Evolutionary conservation across 2,113 vertebrate species (phyloP).

Genomic region (Oxyruncus cristatus): DNA sequence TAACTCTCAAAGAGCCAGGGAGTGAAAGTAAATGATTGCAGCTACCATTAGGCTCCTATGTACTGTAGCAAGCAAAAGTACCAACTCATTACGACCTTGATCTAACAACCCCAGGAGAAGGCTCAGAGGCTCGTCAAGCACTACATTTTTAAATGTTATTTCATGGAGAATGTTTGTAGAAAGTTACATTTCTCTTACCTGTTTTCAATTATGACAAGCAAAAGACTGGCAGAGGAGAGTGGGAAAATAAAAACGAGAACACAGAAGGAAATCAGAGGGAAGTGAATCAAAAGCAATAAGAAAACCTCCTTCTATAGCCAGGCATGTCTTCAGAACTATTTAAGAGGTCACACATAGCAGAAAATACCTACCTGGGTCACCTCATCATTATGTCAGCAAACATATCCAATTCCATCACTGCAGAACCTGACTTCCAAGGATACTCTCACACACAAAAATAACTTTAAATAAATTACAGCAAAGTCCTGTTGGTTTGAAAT

Average conservation of each 20-base stretch:
- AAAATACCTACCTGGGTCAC: not conserved
- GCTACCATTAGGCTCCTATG: conserved; percentile 11
- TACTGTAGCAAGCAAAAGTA: not conserved
- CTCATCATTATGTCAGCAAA: not conserved
- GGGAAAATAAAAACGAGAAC: not conserved
- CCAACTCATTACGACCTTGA: conserved; percentile 15
- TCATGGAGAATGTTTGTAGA: not conserved
- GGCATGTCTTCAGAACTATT: not conserved
- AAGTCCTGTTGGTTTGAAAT: not conserved
- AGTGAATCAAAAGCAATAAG: not conserved
- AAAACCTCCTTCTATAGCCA: not conserved
- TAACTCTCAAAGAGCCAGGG: conserved; percentile 27
- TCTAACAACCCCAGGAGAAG: not conserved
- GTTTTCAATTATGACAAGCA: not conserved
- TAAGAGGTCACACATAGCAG: not conserved
- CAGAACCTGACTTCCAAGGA: not conserved
- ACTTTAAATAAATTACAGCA: not conserved
- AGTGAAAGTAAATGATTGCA: conserved; percentile 40
- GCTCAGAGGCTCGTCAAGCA: not conserved
- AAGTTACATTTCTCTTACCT: not conserved
- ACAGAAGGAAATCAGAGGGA: not conserved
- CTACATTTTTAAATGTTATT: not conserved
- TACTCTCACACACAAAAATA: not conserved
- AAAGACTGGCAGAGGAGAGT: not conserved
- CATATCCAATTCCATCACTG: not conserved